Base-by-base conservation (phyloP, 2,797 vertebrate genomes). In the Psittacula echo region DNA sequence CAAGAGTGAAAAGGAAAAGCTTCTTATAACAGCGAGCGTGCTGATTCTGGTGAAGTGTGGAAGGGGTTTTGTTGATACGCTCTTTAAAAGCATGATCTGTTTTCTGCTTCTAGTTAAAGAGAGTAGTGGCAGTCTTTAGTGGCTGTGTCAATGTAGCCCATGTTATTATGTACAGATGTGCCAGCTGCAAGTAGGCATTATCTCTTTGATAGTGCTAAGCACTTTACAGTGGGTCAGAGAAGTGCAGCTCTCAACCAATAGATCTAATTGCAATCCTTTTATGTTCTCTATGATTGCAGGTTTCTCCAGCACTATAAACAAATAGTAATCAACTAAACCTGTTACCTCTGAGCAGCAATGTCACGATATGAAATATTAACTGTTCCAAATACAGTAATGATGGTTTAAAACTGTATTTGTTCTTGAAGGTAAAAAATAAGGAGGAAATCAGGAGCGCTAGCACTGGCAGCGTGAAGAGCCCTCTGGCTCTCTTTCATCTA, bases 241-340 rank as follows among this genome's bases (percentile, higher is more conserved):
- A 98, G 98, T 98, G 98, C 98, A 98, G 98, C 98, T 98, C 97
- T 97, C 97, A 98, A 98, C 98, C 98, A 98, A 99, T 98, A 98
- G 98, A 98, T 98, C 98, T 99, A 99, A 99, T 99, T 98, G 98
- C 98, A 98, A 97, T 98, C 98, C 98, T 98, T 98, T 98, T 98
- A 98, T 98, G 98, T 98, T 98, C 97, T 98, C 98, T 94, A 93
- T 98, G 98, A 99, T 99, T 99, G 98, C 98, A 99, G 98, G 98
- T 99, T 99, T 98, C 98, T 98, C 98, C 97, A 95, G 98, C 98
- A 98, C 98, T 98, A 98, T 98, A 98, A 98, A 98, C 98, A 98
- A 98, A 98, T 98, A 98, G 98, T 98, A 98, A 98, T 98, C 98
- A 98, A 97, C 97, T 98, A 98, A 99, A 99, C 98, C 98, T 98